phyloP scores from a whole-genome alignment of 2,113 vertebrate genomes.

The Sinosuthora webbiana region DNA sequence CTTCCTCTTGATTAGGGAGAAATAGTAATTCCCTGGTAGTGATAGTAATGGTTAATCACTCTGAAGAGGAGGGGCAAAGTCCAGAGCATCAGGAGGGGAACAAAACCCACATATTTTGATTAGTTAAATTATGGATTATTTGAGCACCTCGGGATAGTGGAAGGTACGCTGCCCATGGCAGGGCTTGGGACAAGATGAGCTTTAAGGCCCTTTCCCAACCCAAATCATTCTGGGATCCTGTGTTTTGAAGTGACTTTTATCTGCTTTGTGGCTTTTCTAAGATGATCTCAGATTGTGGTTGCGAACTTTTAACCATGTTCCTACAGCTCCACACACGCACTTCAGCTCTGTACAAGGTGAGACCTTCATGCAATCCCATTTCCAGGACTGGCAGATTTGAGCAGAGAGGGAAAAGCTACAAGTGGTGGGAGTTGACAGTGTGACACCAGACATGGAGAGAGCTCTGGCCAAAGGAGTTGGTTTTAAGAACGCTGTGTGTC shows the following conservation, averaged over 20 bases:
- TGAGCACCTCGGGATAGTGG: background rate
- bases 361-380: fast-evolving
- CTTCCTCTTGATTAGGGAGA: background rate
- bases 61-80: background rate
- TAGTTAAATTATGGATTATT: background rate
- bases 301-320: background rate
- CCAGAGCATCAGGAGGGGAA: fast-evolving
- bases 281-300: fast-evolving
- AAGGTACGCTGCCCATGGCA: background rate
- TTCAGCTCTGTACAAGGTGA: background rate
- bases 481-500: background rate
- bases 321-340: fast-evolving
- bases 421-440: background rate
- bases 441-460: background rate
- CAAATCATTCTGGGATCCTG: background rate
- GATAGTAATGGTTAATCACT: background rate
- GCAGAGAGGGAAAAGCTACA: background rate
- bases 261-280: background rate
- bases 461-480: background rate
- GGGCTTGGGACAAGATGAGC: background rate
- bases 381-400: background rate
- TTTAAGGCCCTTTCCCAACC: background rate
- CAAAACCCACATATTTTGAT: fast-evolving
- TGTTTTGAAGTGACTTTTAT: background rate
- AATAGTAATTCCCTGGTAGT: background rate